Evolutionary conservation across 1,140 invertebrate species (phyloP), one percentile per base, ranked within the genome.

Genomic region (Oncopodura yosiiana): DNA sequence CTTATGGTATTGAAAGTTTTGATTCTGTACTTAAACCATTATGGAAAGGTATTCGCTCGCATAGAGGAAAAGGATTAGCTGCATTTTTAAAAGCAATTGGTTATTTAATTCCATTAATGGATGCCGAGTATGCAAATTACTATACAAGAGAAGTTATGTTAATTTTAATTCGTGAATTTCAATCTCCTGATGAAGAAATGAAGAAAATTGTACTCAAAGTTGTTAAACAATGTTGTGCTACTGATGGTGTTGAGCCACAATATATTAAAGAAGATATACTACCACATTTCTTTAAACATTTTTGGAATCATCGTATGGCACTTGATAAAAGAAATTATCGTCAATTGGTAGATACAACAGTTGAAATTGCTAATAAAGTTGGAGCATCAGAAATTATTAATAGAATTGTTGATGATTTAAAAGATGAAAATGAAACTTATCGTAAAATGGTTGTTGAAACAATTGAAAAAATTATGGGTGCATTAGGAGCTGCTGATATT

Each of bases 391-490:
- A 99, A 78, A 99, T 99, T 53, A 94, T 99, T 49, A 93, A 93
- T 69, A 79, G 95, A 48, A 92, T 99, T 37, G 96, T 99, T 0
- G 95, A 99, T 67, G 95, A 99, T 74, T 74, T 99, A 29, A 99
- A 99, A 74, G 95, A 99, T 71, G 95, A 99, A 74, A 97, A 98
- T 71, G 96, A 99, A 71, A 92, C 97, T 66, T 99, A 99, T 71
- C 78, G 96, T 56, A 99, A 99, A 76, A 99, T 99, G 95, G 95
- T 99, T 1, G 99, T 99, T 93, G 96, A 99, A 71, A 98, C 93
- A 0, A 98, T 99, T 58, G 96, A 99, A 70, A 99, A 99, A 71
- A 90, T 98, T 53, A 92, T 99, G 80, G 88, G 87, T 5, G 94
- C 96, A 71, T 76, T 99, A 18, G 96, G 96, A 30, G 94, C 94